These are phyloP conservation scores for Cyrtodaria siliqua DNA, from an alignment of 2,888 invertebrate species.

Conservation along the genomic window DNA sequence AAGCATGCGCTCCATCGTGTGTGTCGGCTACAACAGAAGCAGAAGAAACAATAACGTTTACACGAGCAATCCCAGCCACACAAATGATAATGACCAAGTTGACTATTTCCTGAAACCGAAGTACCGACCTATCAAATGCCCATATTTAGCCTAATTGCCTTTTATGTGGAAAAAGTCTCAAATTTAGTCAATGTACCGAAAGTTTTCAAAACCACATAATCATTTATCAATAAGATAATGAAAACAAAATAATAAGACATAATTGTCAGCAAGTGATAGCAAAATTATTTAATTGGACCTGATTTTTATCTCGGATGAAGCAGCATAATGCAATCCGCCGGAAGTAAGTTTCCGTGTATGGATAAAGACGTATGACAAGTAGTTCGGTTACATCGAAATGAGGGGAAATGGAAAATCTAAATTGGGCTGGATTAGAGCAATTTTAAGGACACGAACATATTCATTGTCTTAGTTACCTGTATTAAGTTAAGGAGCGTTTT, in stretches of 20 bases:
- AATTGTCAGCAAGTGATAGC: constrained; percentile 61
- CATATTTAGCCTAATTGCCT: no score
- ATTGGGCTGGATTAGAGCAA: constrained; percentile 46
- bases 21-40: no score
- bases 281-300: constrained; percentile 61
- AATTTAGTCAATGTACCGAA: constrained; percentile 23
- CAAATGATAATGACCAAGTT: background rate
- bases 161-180: constrained; percentile 23
- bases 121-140: no score
- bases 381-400: constrained; percentile 61
- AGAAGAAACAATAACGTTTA: background rate
- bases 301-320: constrained; percentile 63
- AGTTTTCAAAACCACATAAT: constrained; percentile 35
- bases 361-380: constrained; percentile 56
- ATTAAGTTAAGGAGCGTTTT: constrained; percentile 40
- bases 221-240: constrained; percentile 64
- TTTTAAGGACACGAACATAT: constrained; percentile 49
- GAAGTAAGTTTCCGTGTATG: constrained; percentile 61
- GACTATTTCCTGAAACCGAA: no score
- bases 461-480: constrained; percentile 43
- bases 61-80: background rate
- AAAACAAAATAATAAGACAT: constrained; percentile 49
- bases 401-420: constrained; percentile 58
- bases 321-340: constrained; percentile 57
- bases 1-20: no score